These are phyloP conservation scores for Nibea albiflora DNA, from an alignment of 2,113 vertebrate species.

Conservation along the genomic window DNA sequence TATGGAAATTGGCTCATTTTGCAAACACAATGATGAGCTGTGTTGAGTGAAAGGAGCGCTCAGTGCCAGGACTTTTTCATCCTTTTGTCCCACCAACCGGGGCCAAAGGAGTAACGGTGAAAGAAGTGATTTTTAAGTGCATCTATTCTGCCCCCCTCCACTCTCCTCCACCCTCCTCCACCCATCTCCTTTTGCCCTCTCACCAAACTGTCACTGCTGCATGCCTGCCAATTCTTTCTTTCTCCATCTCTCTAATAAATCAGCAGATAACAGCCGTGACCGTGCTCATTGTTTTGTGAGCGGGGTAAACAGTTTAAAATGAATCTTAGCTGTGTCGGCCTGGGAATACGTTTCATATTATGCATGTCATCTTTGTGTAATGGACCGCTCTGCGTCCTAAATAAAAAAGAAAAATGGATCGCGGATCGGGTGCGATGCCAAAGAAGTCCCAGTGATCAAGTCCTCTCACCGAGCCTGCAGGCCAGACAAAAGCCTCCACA, in stretches of 20 bases:
- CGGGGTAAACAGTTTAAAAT: constrained; percentile 93
- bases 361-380: constrained; percentile 90
- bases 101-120: constrained; percentile 49
- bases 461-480: constrained; percentile 87
- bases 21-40: constrained; percentile 60
- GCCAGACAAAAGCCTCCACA: constrained; percentile 91
- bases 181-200: constrained; percentile 47
- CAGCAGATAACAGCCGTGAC: constrained; percentile 88
- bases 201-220: constrained; percentile 66
- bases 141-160: constrained; percentile 28
- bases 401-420: constrained; percentile 67
- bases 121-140: constrained; percentile 65
- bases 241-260: constrained; percentile 84
- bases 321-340: constrained; percentile 90
- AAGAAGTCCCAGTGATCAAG: constrained; percentile 85
- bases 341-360: constrained; percentile 94
- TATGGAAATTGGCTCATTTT: constrained; percentile 76
- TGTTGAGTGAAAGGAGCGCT: constrained; percentile 53
- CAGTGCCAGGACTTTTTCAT: constrained; percentile 56
- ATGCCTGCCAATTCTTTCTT: constrained; percentile 69
- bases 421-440: constrained; percentile 90
- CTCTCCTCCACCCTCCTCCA: background rate
- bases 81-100: constrained; percentile 38
- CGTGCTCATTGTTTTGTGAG: constrained; percentile 87
- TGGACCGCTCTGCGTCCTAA: constrained; percentile 78